Percentiles rank a stretch among this genome's conserved stretches.
phyloP scores from a whole-genome alignment of 1,140 invertebrate genomes.

The Ladona fulva region DNA sequence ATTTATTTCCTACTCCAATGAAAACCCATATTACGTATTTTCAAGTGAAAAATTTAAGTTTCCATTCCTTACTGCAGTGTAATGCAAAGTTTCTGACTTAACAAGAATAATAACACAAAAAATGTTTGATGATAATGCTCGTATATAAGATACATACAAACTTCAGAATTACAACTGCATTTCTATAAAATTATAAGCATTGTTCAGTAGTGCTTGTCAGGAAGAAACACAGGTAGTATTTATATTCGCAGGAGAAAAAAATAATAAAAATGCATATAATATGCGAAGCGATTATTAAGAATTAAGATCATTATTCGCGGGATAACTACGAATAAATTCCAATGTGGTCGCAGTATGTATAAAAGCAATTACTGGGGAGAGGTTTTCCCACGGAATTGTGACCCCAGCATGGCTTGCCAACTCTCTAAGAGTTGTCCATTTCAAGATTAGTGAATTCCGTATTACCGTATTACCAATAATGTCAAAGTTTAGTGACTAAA shows the following conservation, averaged over 20 bases:
- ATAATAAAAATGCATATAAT: not conserved
- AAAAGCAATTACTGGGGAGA: too few relatives aligned
- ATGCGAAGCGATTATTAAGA: not conserved
- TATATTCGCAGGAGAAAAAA: not conserved
- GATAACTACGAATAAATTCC: not conserved
- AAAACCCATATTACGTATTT: not conserved
- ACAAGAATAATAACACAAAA: not conserved
- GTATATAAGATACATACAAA: too few relatives aligned
- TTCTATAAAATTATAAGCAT: not conserved
- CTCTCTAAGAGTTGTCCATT: too few relatives aligned
- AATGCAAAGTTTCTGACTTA: not conserved
- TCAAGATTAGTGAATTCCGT: too few relatives aligned
- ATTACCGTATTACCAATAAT: too few relatives aligned
- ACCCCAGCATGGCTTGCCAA: too few relatives aligned
- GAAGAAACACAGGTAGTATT: not conserved
- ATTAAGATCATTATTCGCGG: not conserved
- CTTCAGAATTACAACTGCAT: not conserved
- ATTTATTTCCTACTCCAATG: not conserved
- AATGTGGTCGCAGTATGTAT: not conserved
- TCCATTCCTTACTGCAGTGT: not conserved
- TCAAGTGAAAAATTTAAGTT: not conserved
- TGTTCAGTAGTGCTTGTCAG: not conserved
- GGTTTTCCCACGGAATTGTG: too few relatives aligned
- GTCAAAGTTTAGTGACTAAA: too few relatives aligned
- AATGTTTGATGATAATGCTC: not conserved